These are phyloP conservation scores for Ochropacha duplaris DNA, from an alignment of 2,888 invertebrate species.

Conservation along the genomic window DNA sequence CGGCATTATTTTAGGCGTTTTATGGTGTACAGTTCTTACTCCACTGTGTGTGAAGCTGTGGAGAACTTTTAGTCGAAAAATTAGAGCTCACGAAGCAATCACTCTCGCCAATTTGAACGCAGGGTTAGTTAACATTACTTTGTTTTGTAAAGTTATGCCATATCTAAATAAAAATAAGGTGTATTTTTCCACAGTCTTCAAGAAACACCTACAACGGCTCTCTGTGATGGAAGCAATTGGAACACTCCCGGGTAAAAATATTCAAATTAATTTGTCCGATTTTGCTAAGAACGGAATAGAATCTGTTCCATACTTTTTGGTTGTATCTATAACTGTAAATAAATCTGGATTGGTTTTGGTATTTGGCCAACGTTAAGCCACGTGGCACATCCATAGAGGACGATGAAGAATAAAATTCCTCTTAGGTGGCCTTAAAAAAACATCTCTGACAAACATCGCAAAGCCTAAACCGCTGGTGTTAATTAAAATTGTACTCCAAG, in stretches of 20 bases:
- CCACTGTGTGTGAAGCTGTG: conserved; percentile 85
- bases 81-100: conserved; percentile 64
- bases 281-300: too few species aligned
- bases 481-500: too few species aligned
- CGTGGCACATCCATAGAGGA: too few species aligned
- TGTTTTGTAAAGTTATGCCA: neutral
- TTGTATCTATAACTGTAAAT: too few species aligned
- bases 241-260: conserved; percentile 61
- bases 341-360: too few species aligned
- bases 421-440: too few species aligned
- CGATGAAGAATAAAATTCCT: too few species aligned
- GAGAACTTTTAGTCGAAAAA: conserved; percentile 69
- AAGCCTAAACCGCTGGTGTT: too few species aligned
- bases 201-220: conserved; percentile 71
- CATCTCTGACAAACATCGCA: too few species aligned
- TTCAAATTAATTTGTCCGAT: neutral
- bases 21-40: conserved; percentile 83
- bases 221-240: conserved; percentile 71
- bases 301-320: too few species aligned
- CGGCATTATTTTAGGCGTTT: conserved; percentile 78
- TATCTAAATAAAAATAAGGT: conserved; percentile 3
- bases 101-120: conserved; percentile 55
- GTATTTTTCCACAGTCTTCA: conserved; percentile 47
- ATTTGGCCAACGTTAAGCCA: too few species aligned
- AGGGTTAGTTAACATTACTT: conserved; percentile 30